These are phyloP conservation scores for Prunella himalayana DNA, from an alignment of 2,113 vertebrate species.

Conservation along the genomic window DNA sequence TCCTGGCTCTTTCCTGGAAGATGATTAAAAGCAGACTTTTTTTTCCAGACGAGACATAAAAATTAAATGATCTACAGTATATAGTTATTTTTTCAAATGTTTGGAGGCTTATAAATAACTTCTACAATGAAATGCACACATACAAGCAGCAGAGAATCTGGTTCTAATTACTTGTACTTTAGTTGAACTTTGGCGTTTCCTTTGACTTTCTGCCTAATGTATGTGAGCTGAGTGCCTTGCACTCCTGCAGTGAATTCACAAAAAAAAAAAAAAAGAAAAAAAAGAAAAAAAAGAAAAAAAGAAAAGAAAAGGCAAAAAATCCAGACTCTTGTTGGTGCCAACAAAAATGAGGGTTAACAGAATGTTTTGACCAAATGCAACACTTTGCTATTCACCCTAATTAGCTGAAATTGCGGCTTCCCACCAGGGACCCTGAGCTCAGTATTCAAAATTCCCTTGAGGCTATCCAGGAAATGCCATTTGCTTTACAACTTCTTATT, in stretches of 20 bases:
- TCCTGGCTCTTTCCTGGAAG: conserved; percentile 62
- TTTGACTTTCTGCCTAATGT: conserved; percentile 83
- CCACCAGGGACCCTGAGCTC: conserved; percentile 71
- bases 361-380: conserved; percentile 79
- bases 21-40: conserved; percentile 76
- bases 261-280: conserved; percentile 28
- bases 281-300: neutral
- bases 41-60: conserved; percentile 65
- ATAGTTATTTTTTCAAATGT: conserved; percentile 47
- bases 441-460: conserved; percentile 71
- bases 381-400: conserved; percentile 80
- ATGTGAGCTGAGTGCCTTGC: conserved; percentile 78
- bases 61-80: conserved; percentile 63
- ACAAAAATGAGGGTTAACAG: conserved; percentile 80
- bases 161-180: conserved; percentile 91
- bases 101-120: conserved; percentile 76
- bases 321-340: conserved; percentile 76
- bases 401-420: conserved; percentile 79
- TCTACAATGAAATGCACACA: conserved; percentile 66
- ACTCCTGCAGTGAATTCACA: conserved; percentile 76
- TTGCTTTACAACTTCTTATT: conserved; percentile 79
- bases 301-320: neutral
- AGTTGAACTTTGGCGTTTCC: conserved; percentile 90
- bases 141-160: conserved; percentile 74
- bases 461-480: conserved; percentile 84